Evolutionary conservation across 2,888 invertebrate species (phyloP).

Genomic region (Fragum fragum): DNA sequence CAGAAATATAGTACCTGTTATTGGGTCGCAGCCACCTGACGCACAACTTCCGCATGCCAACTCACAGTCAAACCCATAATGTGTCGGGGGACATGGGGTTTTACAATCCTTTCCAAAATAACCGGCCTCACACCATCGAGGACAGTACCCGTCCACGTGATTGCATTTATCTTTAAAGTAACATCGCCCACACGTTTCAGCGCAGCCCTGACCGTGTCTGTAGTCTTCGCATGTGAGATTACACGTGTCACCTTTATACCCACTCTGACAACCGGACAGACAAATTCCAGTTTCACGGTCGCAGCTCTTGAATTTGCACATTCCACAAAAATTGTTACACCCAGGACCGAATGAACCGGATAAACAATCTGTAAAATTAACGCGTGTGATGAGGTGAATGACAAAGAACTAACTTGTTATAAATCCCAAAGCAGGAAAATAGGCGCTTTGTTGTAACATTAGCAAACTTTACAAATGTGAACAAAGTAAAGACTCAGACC

Average conservation of each 20-base stretch:
- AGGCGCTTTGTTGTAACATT: too few relatives aligned
- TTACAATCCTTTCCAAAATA: constrained; percentile 45
- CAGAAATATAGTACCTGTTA: constrained; percentile 16
- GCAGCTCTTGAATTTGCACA: background rate
- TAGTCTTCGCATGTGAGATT: background rate
- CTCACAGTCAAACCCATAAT: constrained; percentile 17
- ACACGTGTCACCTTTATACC: background rate
- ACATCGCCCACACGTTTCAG: background rate
- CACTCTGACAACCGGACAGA: background rate
- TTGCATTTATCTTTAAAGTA: constrained; percentile 38
- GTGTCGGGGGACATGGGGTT: background rate
- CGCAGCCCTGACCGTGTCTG: constrained; percentile 21
- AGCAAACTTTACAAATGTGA: too few relatives aligned
- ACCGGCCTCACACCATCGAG: constrained; percentile 49
- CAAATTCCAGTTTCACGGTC: background rate
- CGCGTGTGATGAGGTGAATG: too few relatives aligned
- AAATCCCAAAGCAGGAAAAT: too few relatives aligned
- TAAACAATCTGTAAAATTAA: background rate
- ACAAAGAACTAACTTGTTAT: too few relatives aligned
- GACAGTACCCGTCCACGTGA: constrained; percentile 36
- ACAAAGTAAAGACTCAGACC: too few relatives aligned
- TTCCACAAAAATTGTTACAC: background rate
- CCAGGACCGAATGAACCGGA: background rate
- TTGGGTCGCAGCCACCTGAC: background rate
- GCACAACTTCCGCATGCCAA: constrained; percentile 5